Conservation (phyloP, 2,113 vertebrate species). For the Orycteropus afer region DNA sequence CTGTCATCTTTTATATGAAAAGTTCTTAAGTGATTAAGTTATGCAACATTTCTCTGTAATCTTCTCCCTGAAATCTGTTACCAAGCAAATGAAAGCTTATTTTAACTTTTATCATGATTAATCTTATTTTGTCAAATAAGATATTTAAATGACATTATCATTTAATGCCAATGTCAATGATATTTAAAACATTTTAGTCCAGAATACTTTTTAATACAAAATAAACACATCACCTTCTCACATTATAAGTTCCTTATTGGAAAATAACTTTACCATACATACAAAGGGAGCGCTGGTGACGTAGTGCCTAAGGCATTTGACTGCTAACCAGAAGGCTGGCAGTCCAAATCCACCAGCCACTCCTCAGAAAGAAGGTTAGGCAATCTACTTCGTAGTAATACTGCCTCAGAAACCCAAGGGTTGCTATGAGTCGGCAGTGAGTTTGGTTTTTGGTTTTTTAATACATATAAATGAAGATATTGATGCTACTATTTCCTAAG, state of each 20-base stretch:
- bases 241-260: background rate
- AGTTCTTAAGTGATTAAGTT: background rate
- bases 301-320: too few species aligned
- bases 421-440: too few species aligned
- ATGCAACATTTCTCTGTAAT: background rate
- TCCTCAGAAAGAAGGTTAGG: too few species aligned
- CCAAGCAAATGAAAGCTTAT: slow-evolving; percentile 8
- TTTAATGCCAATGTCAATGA: background rate
- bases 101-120: slow-evolving; percentile 42
- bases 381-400: too few species aligned
- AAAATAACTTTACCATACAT: slow-evolving; percentile 23
- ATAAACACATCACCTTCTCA: background rate
- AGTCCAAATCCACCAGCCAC: too few species aligned
- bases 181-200: slow-evolving; percentile 33
- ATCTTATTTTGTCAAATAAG: slow-evolving; percentile 37
- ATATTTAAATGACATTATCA: background rate
- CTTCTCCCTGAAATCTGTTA: background rate
- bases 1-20: background rate
- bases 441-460: too few species aligned
- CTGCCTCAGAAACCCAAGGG: too few species aligned
- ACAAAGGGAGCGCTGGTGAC: too few species aligned
- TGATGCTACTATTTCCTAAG: background rate
- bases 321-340: too few species aligned
- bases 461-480: background rate
- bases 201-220: background rate